Base-by-base conservation (phyloP, 2,113 vertebrate genomes). In the Morone chrysops region DNA sequence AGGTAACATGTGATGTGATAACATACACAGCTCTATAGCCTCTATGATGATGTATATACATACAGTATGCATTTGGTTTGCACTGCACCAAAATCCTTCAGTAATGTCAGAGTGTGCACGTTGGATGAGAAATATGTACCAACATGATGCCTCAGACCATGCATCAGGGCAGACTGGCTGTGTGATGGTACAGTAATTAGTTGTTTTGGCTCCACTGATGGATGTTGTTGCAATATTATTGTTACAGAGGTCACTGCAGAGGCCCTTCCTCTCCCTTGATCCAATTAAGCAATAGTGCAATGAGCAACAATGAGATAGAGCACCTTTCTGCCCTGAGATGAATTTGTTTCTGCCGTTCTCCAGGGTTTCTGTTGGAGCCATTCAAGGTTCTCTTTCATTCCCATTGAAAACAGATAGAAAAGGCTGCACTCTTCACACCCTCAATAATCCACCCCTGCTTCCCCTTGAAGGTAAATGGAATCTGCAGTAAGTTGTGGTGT, bases 201-300 rank as follows among this genome's bases (percentile, higher is more conserved):
- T 25, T 78, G 77, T 43, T 84, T 54, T 75, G 20, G 20, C 40
- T 71, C 45, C 57, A 54, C 69, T 78, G 66, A 86, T 78, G 77
- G 80, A 78, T 82, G 79, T 81, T 81, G 47, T 60, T 76, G 45
- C 70, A 2, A 2, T 18, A 68, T 14, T 80, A 50, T 80, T 81
- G 79, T 87, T 82, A 6, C 56, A 57, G 17, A 65, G 83, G 76
- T 78, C 60, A 75, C 36, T 69, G 56, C 47, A 8, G 51, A 75
- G 61, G 71, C 67, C 62, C 53, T 69, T 47, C 68, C 48, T 65
- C 80, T 81, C 62, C 48, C 47, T 62, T 85, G 65, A 81, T 81
- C 75, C 65, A 77, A 73, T 85, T 62, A 80, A 76, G 75, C 63
- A 75, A 69, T 14, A 22, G 69, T 54, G 73, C 77, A 72, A 76